Evolutionary conservation across 1,140 invertebrate genomes (phyloP).

Genomic region (Drosophila athabasca): DNA sequence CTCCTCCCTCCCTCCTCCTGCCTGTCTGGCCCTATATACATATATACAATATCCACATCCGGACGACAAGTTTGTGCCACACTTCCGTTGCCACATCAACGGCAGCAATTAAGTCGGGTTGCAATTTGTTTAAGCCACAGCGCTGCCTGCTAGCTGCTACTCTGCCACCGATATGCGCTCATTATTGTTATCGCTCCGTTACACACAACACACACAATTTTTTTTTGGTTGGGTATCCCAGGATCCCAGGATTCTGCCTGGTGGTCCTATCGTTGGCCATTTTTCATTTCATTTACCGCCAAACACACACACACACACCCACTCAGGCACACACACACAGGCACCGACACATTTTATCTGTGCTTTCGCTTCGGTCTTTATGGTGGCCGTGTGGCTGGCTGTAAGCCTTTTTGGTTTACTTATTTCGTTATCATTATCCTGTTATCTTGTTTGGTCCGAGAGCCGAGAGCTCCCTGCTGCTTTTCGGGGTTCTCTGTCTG

Average conservation of each 20-base stretch:
- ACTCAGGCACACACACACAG: background rate
- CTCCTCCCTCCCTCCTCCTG: no score
- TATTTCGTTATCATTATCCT: slow-evolving; percentile 80
- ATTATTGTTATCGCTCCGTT: slow-evolving; percentile 64
- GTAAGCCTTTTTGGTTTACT: slow-evolving; percentile 64
- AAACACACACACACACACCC: background rate
- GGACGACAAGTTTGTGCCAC: slow-evolving; percentile 34
- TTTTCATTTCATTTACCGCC: slow-evolving; percentile 71
- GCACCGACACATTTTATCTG: slow-evolving; percentile 50
- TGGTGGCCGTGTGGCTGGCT: slow-evolving; percentile 17
- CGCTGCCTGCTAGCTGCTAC: background rate
- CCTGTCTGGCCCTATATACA: no score
- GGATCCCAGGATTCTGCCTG: no score
- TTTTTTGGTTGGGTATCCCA: background rate
- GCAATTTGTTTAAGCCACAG: slow-evolving; percentile 60
- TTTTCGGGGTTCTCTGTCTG: background rate
- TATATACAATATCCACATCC: slow-evolving; percentile 16
- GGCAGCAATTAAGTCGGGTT: slow-evolving; percentile 51
- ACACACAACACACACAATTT: slow-evolving; percentile 41
- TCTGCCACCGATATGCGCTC: slow-evolving; percentile 43
- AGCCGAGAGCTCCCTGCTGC: slow-evolving; percentile 4
- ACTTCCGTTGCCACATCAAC: slow-evolving; percentile 12
- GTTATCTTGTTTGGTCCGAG: slow-evolving; percentile 53
- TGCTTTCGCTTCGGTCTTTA: slow-evolving; percentile 44
- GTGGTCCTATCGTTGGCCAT: slow-evolving; percentile 23